Percentiles rank a stretch among this genome's conserved stretches.
Evolutionary conservation across 2,888 invertebrate genomes (phyloP).

Genomic region (Ariolimax columbianus): DNA sequence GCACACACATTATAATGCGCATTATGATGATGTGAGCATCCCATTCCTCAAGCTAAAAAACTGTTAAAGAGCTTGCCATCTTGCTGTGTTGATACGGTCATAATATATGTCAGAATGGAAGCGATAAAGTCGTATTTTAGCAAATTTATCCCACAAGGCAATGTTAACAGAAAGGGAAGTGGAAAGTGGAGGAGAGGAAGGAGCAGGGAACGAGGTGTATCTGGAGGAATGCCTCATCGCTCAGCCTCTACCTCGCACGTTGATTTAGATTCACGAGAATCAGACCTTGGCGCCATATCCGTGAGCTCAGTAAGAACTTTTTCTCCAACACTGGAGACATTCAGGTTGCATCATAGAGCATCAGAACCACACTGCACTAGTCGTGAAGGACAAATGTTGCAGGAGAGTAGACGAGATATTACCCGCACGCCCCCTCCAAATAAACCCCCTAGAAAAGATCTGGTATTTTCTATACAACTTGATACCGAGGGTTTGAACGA

Average conservation of each 20-base stretch:
- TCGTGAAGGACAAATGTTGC: neutral
- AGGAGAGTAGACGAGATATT: constrained; percentile 23
- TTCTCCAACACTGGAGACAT: constrained; percentile 28
- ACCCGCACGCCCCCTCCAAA: constrained; percentile 65
- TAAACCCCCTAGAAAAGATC: constrained; percentile 72
- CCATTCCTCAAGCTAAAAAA: neutral
- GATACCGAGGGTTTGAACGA: constrained; percentile 55
- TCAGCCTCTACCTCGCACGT: constrained; percentile 57
- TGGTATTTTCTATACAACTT: constrained; percentile 67
- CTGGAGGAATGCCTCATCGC: constrained; percentile 49
- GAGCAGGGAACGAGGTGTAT: constrained; percentile 30
- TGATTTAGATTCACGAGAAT: constrained; percentile 46
- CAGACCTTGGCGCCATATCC: constrained; percentile 21
- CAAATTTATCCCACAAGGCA: constrained; percentile 58
- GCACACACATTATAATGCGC: too few relatives aligned
- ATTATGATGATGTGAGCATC: neutral
- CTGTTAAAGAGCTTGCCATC: neutral
- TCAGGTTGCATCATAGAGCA: constrained; percentile 31
- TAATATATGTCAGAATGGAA: constrained; percentile 61
- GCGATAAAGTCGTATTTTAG: constrained; percentile 70
- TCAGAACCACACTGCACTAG: constrained; percentile 34
- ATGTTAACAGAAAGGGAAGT: constrained; percentile 58
- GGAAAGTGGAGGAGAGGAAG: constrained; percentile 52
- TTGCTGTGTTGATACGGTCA: neutral
- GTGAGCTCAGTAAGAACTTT: constrained; percentile 17